These are phyloP conservation scores for Caenorhabditis macrosperma DNA, from an alignment of 2,888 invertebrate genomes.

Conservation along the genomic window DNA sequence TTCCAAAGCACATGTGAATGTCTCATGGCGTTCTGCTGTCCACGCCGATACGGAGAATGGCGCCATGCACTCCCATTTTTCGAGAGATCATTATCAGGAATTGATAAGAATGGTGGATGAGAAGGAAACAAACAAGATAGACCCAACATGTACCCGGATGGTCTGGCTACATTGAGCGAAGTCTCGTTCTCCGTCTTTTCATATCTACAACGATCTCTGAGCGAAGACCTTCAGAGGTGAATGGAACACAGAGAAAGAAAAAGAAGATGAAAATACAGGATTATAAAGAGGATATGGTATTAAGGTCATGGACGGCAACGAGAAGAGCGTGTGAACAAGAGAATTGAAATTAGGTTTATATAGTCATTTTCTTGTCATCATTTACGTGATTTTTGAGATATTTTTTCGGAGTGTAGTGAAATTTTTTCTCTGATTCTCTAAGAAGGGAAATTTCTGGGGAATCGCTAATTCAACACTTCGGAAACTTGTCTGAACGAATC, in stretches of 20 bases:
- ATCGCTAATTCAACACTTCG: too few species aligned
- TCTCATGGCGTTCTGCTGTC: constrained; percentile 25
- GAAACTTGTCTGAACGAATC: too few species aligned
- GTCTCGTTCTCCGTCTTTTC: background rate
- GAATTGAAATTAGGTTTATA: constrained; percentile 12
- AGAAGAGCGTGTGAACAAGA: constrained; percentile 2
- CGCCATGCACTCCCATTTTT: constrained; percentile 12
- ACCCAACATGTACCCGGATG: constrained; percentile 29
- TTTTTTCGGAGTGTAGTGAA: background rate
- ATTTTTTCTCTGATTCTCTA: background rate
- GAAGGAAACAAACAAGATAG: constrained; percentile 15
- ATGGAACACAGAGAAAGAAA: background rate
- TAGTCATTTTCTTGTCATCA: constrained; percentile 15
- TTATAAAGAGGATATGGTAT: constrained; percentile 16
- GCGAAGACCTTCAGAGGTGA: background rate
- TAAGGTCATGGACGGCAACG: constrained; percentile 42
- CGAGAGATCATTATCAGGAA: background rate
- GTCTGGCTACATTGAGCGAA: constrained; percentile 3
- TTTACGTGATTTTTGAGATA: constrained; percentile 30
- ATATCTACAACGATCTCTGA: background rate
- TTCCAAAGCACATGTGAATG: constrained; percentile 34
- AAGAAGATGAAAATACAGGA: background rate
- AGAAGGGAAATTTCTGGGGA: background rate
- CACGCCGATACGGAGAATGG: constrained; percentile 8
- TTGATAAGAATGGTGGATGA: background rate